Base-by-base conservation (phyloP, 92 coral and sea anemone genomes). In the Chrysogorgia sp. region DNA sequence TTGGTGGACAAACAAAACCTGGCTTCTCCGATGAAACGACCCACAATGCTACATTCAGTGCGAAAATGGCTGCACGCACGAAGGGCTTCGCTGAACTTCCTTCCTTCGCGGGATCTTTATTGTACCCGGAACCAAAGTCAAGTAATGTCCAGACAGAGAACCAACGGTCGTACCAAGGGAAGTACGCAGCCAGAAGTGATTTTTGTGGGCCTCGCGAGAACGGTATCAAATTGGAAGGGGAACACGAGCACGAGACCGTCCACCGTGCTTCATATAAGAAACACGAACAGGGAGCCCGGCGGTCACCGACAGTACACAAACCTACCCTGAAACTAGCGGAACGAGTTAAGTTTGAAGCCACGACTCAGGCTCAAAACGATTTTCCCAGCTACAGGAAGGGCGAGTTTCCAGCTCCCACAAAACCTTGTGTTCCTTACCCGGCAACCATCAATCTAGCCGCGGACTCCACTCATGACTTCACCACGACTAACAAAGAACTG, bases 351-450 rank as follows among this genome's bases (percentile, higher is more conserved):
- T 94, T 94, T 66, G 92, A 90, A 40, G 82, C 87, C 22, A 87
- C 92, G 31, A 94, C 98, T 17, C 98, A 94, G 63, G 90, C 90
- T 66, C 90, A 70, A 82, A 94, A 97, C 56, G 98, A 94, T 78
- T 94, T 89, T 29, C 98, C 98, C 34, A 90, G 97, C 52, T 94
- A 84, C 59, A 53, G 55, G 23, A 72, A 72, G 58, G 79, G 79
- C n/a, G 82, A 74, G 74, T 89, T 93, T 88, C 98, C 96, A 15
- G 72, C 78, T 76, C 98, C 98, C 7, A 72, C 90, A 4, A 94
- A 86, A 79, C 86, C 90, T n/a, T 79, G 88, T 55, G 74, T 87
- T 30, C 98, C 98, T 3, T 96, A 93, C 48, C 98, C 97, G 6
- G 96, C 92, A 23, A 94, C 97, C 1, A 84, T 94, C 40, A 88